A percentile compares a stretch with the other conserved stretches of the same genome.
These are phyloP conservation scores for Drosophila mulleri DNA, from an alignment of 2,888 invertebrate species.

Conservation along the genomic window DNA sequence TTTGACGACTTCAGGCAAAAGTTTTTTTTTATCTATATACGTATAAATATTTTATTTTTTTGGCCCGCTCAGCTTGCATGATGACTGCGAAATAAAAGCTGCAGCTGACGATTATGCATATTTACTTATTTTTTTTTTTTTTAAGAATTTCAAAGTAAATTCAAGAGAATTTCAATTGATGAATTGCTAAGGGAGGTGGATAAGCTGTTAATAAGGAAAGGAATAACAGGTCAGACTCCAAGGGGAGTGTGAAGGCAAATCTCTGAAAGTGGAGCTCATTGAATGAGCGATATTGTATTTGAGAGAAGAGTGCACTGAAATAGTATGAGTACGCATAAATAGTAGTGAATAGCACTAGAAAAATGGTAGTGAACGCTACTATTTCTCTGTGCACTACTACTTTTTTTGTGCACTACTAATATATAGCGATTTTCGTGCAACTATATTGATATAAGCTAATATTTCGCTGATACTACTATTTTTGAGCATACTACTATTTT, in stretches of 20 bases:
- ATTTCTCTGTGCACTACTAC: not conserved
- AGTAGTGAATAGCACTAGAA: too few species aligned
- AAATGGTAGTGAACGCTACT: not conserved
- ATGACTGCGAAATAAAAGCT: not conserved
- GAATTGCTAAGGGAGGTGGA: not conserved
- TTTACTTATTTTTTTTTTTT: not conserved
- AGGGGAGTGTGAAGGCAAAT: not conserved
- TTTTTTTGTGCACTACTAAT: too few species aligned
- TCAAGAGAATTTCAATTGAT: not conserved
- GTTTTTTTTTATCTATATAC: not conserved
- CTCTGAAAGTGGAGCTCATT: not conserved
- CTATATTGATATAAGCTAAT: not conserved
- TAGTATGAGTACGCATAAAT: too few species aligned
- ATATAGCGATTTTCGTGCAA: not conserved
- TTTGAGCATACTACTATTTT: not conserved
- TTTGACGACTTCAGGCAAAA: not conserved
- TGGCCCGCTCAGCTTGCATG: not conserved
- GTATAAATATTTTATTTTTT: not conserved
- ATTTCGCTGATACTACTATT: not conserved
- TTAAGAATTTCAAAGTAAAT: not conserved
- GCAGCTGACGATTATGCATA: slow-evolving; percentile 4
- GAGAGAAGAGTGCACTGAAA: not conserved
- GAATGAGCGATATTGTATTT: not conserved
- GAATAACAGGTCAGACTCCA: not conserved
- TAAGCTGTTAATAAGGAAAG: not conserved